Conservation (phyloP, 1,140 invertebrate genomes). For the Drosophila athabasca region DNA sequence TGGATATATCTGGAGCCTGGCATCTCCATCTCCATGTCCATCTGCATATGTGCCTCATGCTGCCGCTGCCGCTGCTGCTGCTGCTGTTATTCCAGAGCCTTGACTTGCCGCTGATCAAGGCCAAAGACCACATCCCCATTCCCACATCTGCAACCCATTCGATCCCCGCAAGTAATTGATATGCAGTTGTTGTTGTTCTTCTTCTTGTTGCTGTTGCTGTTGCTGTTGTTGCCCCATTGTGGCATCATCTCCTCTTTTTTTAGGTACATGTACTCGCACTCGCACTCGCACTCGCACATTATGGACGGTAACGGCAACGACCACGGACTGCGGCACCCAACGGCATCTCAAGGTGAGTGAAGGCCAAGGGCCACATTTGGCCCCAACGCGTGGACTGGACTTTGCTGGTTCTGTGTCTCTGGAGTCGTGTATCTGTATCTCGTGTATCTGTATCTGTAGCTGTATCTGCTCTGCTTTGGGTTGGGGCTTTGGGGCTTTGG, state of each 20-base stretch:
- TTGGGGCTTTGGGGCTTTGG: not conserved
- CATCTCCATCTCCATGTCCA: slow-evolving; percentile 41
- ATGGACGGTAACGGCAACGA: slow-evolving; percentile 28
- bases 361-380: slow-evolving; percentile 83
- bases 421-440: slow-evolving; percentile 13
- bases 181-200: slow-evolving; percentile 47
- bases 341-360: slow-evolving; percentile 83
- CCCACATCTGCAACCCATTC: slow-evolving; percentile 13
- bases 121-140: slow-evolving; percentile 38
- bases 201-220: slow-evolving; percentile 12
- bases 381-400: slow-evolving; percentile 22
- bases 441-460: slow-evolving; percentile 26
- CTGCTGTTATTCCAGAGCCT: slow-evolving; percentile 29
- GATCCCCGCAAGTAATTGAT: slow-evolving; percentile 50
- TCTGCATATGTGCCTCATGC: slow-evolving; percentile 32
- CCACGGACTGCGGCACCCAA: slow-evolving; percentile 37
- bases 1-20: slow-evolving; percentile 33
- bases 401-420: not conserved
- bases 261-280: slow-evolving; percentile 16
- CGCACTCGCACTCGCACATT: slow-evolving; percentile 22
- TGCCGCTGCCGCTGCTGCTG: slow-evolving; percentile 18
- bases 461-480: slow-evolving; percentile 19
- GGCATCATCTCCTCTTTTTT: slow-evolving; percentile 19
- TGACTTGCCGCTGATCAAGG: slow-evolving; percentile 49
- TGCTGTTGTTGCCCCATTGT: slow-evolving; percentile 30